Conservation (phyloP, 2,888 invertebrate species). For the Syrista parreyssii region DNA sequence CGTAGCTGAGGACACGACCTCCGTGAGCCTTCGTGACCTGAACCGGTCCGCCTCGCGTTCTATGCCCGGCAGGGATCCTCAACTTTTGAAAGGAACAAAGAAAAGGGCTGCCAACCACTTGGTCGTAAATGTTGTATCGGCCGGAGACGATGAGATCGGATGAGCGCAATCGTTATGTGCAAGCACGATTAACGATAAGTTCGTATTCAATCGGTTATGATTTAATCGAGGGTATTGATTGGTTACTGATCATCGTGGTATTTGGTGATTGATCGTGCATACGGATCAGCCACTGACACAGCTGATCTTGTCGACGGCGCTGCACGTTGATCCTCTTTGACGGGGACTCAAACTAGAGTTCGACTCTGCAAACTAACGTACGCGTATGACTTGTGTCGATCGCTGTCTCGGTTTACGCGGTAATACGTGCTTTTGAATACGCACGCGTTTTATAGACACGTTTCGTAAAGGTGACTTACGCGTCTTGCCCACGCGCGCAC, state of each 20-base stretch:
- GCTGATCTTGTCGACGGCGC: background rate
- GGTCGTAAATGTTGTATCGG: background rate
- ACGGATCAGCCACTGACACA: background rate
- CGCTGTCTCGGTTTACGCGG: background rate
- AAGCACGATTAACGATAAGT: background rate
- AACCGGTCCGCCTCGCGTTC: slow-evolving; percentile 61
- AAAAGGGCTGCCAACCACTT: background rate
- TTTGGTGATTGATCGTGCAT: background rate
- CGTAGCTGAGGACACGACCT: slow-evolving; percentile 49
- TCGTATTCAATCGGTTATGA: background rate
- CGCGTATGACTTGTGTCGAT: too few relatives aligned
- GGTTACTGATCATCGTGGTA: background rate
- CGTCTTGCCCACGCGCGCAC: background rate
- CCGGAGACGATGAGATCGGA: background rate
- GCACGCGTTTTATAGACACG: background rate
- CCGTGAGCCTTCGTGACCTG: slow-evolving; percentile 56
- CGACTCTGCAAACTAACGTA: too few relatives aligned
- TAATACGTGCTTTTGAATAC: background rate
- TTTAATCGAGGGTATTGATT: background rate
- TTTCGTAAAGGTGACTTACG: background rate
- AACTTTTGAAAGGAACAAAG: slow-evolving; percentile 36
- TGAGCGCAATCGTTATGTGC: background rate
- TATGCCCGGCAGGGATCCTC: slow-evolving; percentile 57
- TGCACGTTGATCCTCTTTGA: background rate
- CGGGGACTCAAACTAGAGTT: too few relatives aligned